These are phyloP conservation scores for Rhipidura dahli DNA, from an alignment of 2,113 vertebrate species.

Conservation along the genomic window DNA sequence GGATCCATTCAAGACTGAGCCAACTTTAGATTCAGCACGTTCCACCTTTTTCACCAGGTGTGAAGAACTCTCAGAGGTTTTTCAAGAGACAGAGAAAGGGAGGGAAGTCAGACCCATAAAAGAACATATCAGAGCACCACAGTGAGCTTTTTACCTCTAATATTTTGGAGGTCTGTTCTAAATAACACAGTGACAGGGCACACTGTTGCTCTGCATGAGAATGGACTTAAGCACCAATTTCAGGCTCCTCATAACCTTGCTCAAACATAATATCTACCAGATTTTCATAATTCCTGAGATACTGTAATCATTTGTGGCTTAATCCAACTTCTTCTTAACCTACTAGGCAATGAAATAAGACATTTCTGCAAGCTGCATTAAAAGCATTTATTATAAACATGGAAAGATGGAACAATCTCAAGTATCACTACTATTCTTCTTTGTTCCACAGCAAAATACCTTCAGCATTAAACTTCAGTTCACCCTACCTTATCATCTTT, in stretches of 20 bases:
- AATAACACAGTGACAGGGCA: not conserved
- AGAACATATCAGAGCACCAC: not conserved
- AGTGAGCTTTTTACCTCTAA: not conserved
- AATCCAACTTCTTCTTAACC: not conserved
- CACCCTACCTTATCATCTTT: constrained; percentile 86
- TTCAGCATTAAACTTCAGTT: not conserved
- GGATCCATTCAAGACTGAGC: not conserved
- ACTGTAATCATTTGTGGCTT: not conserved
- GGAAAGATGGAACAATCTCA: not conserved
- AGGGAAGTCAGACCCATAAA: not conserved
- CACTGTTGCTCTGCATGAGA: not conserved
- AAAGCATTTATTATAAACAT: not conserved
- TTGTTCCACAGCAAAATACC: not conserved
- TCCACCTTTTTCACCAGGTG: not conserved
- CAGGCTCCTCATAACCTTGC: not conserved
- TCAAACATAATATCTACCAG: not conserved
- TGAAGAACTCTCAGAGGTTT: not conserved
- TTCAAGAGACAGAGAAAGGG: not conserved
- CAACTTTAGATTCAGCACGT: not conserved
- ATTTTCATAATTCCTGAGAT: not conserved
- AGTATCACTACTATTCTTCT: not conserved
- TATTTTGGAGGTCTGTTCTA: not conserved
- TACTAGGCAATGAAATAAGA: not conserved
- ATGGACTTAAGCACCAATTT: not conserved
- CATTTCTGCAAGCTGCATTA: not conserved